Percentiles rank a stretch among this genome's conserved stretches.
Conservation (phyloP, 1,140 invertebrate species). For the Bombus fervidus region DNA sequence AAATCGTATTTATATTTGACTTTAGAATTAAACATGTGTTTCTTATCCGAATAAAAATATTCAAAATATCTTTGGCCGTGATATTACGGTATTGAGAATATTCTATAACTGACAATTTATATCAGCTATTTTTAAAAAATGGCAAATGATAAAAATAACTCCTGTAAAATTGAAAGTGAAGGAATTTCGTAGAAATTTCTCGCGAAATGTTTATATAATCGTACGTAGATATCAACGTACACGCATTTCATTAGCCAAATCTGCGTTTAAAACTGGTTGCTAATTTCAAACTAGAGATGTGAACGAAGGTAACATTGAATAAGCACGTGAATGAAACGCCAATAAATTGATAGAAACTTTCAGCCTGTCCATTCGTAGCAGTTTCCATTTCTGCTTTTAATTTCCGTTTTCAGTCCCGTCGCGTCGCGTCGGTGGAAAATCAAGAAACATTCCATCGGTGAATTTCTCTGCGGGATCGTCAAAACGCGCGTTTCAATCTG, state of each 20-base stretch:
- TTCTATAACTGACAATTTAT: too few relatives aligned
- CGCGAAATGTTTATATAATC: too few relatives aligned
- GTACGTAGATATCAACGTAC: neutral
- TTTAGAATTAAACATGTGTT: too few relatives aligned
- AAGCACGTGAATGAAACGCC: neutral
- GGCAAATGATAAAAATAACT: neutral
- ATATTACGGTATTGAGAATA: too few relatives aligned
- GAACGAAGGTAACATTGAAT: neutral
- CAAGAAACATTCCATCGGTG: neutral
- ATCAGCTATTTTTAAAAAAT: too few relatives aligned
- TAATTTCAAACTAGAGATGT: neutral
- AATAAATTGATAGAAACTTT: neutral
- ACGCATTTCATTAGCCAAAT: neutral
- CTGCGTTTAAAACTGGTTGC: neutral
- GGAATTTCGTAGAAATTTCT: neutral
- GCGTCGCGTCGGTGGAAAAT: neutral
- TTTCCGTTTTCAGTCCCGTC: neutral
- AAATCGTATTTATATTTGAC: neutral
- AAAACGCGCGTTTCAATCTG: constrained; percentile 12
- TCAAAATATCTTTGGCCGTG: too few relatives aligned
- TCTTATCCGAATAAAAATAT: too few relatives aligned
- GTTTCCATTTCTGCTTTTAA: neutral
- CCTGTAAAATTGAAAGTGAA: neutral
- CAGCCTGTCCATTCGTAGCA: neutral
- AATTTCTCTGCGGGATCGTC: neutral